Percentiles rank a stretch among this genome's conserved stretches.
These are phyloP conservation scores for Araneus ventricosus DNA, from an alignment of 1,140 invertebrate genomes.

Conservation along the genomic window DNA sequence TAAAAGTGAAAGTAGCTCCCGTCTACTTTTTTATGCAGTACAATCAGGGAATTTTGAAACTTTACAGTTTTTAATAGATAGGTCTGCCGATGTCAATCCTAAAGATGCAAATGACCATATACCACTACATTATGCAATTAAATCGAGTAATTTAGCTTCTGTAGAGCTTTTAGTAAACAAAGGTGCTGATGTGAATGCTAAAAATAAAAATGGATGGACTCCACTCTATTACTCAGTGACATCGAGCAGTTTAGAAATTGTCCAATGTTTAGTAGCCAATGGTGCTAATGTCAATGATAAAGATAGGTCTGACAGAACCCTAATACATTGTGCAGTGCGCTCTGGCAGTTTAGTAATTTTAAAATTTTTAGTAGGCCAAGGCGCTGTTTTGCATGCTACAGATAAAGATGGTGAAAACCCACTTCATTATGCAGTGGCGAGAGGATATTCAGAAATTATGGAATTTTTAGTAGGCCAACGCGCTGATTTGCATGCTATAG, in stretches of 20 bases:
- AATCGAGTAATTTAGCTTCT: neutral
- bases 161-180: neutral
- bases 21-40: too few species aligned
- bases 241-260: neutral
- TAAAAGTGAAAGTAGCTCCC: too few species aligned
- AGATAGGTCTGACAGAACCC: neutral
- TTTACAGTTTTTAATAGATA: neutral
- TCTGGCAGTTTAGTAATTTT: neutral
- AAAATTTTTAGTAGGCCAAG: too few species aligned
- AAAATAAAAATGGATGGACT: neutral
- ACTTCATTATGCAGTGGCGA: neutral
- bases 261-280: neutral
- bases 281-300: conserved; percentile 1
- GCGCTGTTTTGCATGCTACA: neutral
- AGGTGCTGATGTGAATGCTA: conserved; percentile 5
- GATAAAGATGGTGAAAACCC: neutral
- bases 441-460: neutral
- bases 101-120: neutral
- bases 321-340: neutral
- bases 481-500: conserved; percentile 34
- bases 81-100: neutral
- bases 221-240: neutral
- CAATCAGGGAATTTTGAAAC: neutral
- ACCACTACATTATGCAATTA: neutral
- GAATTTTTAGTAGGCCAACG: neutral